A percentile compares a stretch with the other conserved stretches of the same genome.
Evolutionary conservation across 2,888 invertebrate genomes (phyloP).

Genomic region (Sarcophaga carnaria): DNA sequence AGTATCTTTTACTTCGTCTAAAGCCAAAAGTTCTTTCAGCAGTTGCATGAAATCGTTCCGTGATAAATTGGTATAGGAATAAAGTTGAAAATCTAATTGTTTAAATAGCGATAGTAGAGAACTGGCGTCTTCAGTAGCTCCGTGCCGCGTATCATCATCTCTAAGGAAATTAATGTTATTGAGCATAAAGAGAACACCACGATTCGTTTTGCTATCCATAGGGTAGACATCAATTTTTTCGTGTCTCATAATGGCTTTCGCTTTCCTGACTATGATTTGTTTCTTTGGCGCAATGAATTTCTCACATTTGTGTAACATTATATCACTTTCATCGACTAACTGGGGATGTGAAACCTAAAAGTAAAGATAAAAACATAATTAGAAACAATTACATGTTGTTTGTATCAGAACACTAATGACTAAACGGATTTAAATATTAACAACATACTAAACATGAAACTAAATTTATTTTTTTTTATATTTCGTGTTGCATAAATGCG

Average conservation of each 20-base stretch:
- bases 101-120: conserved; percentile 84
- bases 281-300: conserved; percentile 64
- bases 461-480: too few relatives aligned
- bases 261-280: conserved; percentile 72
- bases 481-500: too few relatives aligned
- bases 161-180: conserved; percentile 84
- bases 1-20: conserved; percentile 81
- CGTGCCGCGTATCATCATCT: conserved; percentile 82
- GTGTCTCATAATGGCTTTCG: conserved; percentile 73
- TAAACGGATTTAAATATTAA: too few relatives aligned
- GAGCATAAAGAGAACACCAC: conserved; percentile 85
- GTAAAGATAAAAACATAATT: neutral
- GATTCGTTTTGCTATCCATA: conserved; percentile 83
- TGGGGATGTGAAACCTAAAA: conserved; percentile 33
- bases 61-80: conserved; percentile 75
- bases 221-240: conserved; percentile 73
- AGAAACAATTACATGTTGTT: too few relatives aligned
- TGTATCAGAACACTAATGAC: too few relatives aligned
- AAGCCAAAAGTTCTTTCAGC: conserved; percentile 81
- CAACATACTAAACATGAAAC: too few relatives aligned
- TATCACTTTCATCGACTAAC: conserved; percentile 13
- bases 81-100: conserved; percentile 84
- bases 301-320: conserved; percentile 65
- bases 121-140: conserved; percentile 85
- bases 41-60: conserved; percentile 81